Evolutionary conservation across 2,888 invertebrate species (phyloP).

Genomic region (Stegana nigrithorax): DNA sequence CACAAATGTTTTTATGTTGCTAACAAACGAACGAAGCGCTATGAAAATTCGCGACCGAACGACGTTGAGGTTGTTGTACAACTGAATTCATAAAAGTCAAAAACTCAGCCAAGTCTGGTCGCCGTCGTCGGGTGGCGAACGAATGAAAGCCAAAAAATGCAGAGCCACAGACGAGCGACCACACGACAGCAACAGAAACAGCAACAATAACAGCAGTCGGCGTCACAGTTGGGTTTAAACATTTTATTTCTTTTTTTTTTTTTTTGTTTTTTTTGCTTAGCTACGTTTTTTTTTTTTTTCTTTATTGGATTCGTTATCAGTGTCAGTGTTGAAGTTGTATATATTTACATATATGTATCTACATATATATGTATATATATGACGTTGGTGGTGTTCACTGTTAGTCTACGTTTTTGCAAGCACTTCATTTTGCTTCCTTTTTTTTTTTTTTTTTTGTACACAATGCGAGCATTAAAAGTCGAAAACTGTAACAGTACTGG

Average conservation of each 20-base stretch:
- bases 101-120: slow-evolving; percentile 43
- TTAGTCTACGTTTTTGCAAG: no score
- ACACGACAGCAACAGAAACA: slow-evolving; percentile 14
- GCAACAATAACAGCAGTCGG: slow-evolving; percentile 25
- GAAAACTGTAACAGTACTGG: background rate
- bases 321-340: no score
- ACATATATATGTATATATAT: no score
- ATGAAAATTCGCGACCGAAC: slow-evolving; percentile 53
- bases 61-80: slow-evolving; percentile 55
- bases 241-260: no score
- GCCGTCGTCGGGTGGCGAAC: background rate
- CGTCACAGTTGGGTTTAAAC: background rate
- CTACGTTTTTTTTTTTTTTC: no score
- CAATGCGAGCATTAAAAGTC: background rate
- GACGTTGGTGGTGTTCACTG: no score
- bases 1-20: background rate
- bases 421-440: slow-evolving; percentile 37
- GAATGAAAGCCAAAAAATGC: slow-evolving; percentile 3
- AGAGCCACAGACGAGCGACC: slow-evolving; percentile 14
- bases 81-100: slow-evolving; percentile 56
- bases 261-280: background rate
- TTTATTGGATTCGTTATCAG: no score
- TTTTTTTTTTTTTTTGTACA: background rate
- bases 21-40: slow-evolving; percentile 3
- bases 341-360: background rate